These are phyloP conservation scores for Patiria pectinifera DNA, from an alignment of 53 echinoderm and acorn worm species.

Conservation along the genomic window DNA sequence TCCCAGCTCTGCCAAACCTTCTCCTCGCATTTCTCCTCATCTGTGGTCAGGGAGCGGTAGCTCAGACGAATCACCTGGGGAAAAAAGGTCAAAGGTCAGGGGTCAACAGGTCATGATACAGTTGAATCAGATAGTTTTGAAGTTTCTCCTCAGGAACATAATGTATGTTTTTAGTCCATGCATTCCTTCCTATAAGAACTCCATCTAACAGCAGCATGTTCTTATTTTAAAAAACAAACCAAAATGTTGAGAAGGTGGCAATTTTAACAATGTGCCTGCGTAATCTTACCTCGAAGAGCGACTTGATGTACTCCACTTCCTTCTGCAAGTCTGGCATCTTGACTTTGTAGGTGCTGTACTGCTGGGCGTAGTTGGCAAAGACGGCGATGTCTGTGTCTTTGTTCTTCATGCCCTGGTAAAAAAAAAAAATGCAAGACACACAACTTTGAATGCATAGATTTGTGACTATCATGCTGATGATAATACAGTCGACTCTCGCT, in stretches of 20 bases:
- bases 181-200: too few relatives aligned
- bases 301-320: conserved; percentile 97
- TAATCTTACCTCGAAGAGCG: conserved; percentile 87
- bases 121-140: too few relatives aligned
- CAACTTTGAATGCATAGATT: too few relatives aligned
- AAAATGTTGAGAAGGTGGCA: too few relatives aligned
- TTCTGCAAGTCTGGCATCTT: conserved; percentile 95
- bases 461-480: neutral
- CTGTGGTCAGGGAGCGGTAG: conserved; percentile 84
- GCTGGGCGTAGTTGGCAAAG: conserved; percentile 97
- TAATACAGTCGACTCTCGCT: too few relatives aligned
- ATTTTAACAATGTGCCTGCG: neutral
- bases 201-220: too few relatives aligned
- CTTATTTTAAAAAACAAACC: too few relatives aligned
- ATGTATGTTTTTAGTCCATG: too few relatives aligned
- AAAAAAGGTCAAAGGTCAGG: neutral
- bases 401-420: conserved; percentile 89
- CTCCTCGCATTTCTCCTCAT: conserved; percentile 97
- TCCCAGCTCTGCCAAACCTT: conserved; percentile 99
- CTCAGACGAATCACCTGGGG: conserved; percentile 95
- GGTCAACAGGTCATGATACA: neutral
- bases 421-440: neutral
- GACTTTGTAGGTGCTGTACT: conserved; percentile 93
- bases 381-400: conserved; percentile 79
- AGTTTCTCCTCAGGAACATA: too few relatives aligned